These are phyloP conservation scores for Synergus japonicus DNA, from an alignment of 2,888 invertebrate species.

Conservation along the genomic window DNA sequence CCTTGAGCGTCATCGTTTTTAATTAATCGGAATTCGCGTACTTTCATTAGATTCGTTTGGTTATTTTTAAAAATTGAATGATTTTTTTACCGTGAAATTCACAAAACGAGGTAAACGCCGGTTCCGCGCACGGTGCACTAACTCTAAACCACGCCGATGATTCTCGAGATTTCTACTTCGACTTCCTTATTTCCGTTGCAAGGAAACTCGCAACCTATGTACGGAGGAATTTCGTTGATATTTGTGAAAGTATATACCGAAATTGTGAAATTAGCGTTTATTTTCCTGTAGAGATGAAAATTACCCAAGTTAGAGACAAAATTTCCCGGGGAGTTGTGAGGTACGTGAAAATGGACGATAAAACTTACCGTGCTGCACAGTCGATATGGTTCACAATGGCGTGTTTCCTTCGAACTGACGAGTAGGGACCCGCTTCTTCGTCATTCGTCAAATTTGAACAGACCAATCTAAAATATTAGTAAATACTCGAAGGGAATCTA, in stretches of 20 bases:
- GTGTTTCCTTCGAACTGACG: conserved; percentile 78
- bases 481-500: neutral
- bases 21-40: neutral
- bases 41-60: neutral
- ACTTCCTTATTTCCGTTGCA: conserved; percentile 15
- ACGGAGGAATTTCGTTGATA: conserved; percentile 14
- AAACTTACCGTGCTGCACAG: conserved; percentile 82
- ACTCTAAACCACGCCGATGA: conserved; percentile 23
- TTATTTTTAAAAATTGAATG: neutral
- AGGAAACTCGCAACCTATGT: conserved; percentile 30
- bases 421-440: conserved; percentile 44
- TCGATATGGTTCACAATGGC: conserved; percentile 92
- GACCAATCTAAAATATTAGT: conserved; percentile 37
- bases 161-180: conserved; percentile 30
- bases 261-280: conserved; percentile 41
- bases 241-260: conserved; percentile 17
- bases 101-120: conserved; percentile 28
- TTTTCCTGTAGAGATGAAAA: conserved; percentile 39
- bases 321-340: conserved; percentile 81
- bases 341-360: conserved; percentile 85
- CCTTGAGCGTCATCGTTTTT: conserved; percentile 20
- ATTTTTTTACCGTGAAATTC: neutral
- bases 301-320: conserved; percentile 71
- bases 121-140: conserved; percentile 30
- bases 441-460: conserved; percentile 38